Percentiles rank a stretch among this genome's conserved stretches.
Conservation (phyloP, 2,888 invertebrate genomes). For the Desoria tigrina region DNA sequence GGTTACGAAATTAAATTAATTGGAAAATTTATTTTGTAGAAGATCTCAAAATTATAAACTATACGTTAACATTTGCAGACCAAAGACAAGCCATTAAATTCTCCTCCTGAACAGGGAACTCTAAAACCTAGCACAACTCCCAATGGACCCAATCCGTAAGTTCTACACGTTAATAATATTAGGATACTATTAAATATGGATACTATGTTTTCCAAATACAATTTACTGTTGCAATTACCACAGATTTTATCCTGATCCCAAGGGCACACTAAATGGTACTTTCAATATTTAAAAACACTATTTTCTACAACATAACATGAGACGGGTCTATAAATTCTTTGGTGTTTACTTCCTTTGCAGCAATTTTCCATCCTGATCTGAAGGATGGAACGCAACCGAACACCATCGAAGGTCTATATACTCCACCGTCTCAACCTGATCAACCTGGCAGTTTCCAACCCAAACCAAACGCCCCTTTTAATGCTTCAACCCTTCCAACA, state of each 20-base stretch:
- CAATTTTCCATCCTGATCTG: conserved; percentile 6
- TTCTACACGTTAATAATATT: too few relatives aligned
- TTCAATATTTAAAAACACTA: too few relatives aligned
- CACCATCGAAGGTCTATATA: neutral
- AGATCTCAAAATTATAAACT: neutral
- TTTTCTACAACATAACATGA: too few relatives aligned
- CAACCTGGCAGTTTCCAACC: neutral
- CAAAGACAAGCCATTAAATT: neutral
- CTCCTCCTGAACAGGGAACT: conserved; percentile 1
- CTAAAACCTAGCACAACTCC: neutral
- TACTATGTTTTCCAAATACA: too few relatives aligned
- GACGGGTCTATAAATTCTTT: too few relatives aligned
- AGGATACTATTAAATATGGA: too few relatives aligned
- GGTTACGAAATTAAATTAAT: neutral
- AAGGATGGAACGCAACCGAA: neutral
- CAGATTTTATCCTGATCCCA: too few relatives aligned
- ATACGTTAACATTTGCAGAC: neutral
- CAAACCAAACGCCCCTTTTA: neutral
- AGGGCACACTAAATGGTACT: too few relatives aligned
- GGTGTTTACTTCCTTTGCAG: neutral
- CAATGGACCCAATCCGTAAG: conserved; percentile 6
- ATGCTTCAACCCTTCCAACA: neutral
- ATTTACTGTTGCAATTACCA: too few relatives aligned
- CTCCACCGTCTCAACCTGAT: neutral
- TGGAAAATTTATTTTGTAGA: neutral